Evolutionary conservation across 2,113 vertebrate genomes (phyloP).

Genomic region (Mobula hypostoma): DNA sequence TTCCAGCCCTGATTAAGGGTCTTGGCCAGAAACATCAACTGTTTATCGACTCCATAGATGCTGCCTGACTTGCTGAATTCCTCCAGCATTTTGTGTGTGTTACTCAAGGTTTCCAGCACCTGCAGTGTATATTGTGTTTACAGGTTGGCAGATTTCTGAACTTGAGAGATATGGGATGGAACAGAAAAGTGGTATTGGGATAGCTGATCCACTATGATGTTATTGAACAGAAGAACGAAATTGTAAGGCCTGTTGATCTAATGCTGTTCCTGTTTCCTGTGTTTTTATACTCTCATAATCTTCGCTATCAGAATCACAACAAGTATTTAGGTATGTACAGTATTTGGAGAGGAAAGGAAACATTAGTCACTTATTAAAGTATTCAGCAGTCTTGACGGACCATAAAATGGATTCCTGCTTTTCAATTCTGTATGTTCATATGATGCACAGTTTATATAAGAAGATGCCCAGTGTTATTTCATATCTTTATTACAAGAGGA

Average conservation of each 20-base stretch:
- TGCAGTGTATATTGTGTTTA: neutral
- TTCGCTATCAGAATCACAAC: neutral
- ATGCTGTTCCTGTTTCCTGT: too few species aligned
- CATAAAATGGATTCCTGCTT: neutral
- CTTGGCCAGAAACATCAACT: too few species aligned
- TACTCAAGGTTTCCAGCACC: too few species aligned
- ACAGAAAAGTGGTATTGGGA: too few species aligned
- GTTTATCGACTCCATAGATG: too few species aligned
- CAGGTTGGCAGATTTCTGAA: neutral
- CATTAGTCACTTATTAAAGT: neutral
- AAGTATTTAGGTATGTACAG: neutral
- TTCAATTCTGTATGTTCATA: neutral
- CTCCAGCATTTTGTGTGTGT: too few species aligned
- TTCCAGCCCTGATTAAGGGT: too few species aligned
- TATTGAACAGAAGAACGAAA: too few species aligned
- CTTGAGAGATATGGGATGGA: too few species aligned
- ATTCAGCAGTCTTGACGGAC: neutral
- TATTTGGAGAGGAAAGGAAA: neutral
- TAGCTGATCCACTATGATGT: too few species aligned
- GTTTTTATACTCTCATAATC: neutral
- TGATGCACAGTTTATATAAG: neutral
- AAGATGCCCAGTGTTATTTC: neutral
- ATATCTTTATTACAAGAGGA: neutral
- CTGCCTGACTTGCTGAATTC: too few species aligned
- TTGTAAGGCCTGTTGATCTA: too few species aligned